phyloP scores from a whole-genome alignment of 2,113 vertebrate genomes.

The Accipiter virgatus region DNA sequence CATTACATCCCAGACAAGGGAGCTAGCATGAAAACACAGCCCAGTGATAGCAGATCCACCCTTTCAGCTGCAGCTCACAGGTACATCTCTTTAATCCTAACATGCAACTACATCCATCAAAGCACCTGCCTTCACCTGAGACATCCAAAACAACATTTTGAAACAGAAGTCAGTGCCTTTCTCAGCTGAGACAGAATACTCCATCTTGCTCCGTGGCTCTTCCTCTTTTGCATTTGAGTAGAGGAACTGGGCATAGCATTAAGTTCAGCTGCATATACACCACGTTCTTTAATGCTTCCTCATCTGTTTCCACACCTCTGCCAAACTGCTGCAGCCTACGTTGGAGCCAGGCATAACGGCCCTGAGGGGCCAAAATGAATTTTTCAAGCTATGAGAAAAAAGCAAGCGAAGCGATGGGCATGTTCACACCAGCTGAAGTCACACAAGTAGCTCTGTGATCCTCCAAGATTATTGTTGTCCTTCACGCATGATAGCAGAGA shows the following conservation, averaged over 20 bases:
- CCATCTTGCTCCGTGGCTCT: fast-evolving
- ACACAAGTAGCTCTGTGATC: not conserved
- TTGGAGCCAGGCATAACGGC: fast-evolving
- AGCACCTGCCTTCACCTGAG: not conserved
- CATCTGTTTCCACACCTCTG: not conserved
- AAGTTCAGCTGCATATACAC: not conserved
- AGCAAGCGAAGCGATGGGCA: not conserved
- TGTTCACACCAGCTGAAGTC: not conserved
- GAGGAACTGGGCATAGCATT: not conserved
- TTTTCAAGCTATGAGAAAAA: not conserved
- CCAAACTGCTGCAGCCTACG: not conserved
- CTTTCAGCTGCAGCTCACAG: not conserved
- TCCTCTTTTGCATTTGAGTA: not conserved
- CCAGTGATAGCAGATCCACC: not conserved
- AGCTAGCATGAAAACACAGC: not conserved
- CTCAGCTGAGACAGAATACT: not conserved
- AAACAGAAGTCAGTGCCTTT: not conserved
- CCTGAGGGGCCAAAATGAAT: not conserved
- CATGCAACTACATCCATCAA: not conserved
- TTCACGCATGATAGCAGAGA: not conserved
- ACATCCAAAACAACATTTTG: not conserved
- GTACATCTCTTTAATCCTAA: not conserved
- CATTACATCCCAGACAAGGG: not conserved
- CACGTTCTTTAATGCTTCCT: not conserved
- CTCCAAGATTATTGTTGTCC: not conserved